Evolutionary conservation across 2,797 vertebrate species (phyloP).

Genomic region (Chrysocyon brachyurus): DNA sequence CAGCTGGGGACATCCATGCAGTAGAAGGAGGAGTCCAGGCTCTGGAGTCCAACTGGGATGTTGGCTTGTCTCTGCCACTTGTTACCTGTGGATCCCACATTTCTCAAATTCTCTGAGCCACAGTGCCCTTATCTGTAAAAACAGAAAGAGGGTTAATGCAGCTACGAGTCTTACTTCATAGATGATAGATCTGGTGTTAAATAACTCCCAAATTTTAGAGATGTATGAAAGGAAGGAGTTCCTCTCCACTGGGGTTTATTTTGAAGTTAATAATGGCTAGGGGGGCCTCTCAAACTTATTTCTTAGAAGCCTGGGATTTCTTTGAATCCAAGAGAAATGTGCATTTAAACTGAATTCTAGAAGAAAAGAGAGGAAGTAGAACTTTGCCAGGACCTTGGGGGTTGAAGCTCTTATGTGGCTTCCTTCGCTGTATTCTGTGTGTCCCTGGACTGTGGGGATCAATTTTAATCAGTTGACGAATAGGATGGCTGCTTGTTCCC

Average conservation of each 20-base stretch:
- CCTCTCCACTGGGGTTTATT: background rate
- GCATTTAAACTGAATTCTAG: background rate
- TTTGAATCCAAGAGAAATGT: background rate
- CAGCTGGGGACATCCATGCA: no score
- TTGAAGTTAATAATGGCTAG: background rate
- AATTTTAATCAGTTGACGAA: background rate
- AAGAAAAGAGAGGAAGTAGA: conserved; percentile 19
- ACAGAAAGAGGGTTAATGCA: background rate
- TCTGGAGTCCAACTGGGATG: background rate
- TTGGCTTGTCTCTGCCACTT: background rate
- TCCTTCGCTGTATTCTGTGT: background rate
- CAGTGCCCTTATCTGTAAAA: background rate
- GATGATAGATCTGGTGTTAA: background rate
- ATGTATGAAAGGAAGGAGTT: background rate
- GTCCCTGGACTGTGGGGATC: background rate
- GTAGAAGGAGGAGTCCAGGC: background rate
- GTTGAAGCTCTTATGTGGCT: background rate
- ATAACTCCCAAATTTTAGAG: background rate
- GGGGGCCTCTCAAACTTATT: background rate
- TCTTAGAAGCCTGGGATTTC: background rate
- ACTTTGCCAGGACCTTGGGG: background rate
- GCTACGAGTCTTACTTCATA: background rate
- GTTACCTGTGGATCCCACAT: background rate
- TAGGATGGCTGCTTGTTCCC: background rate
- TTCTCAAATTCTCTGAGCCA: background rate